These are phyloP conservation scores for Drosophila anomelani DNA, from an alignment of 2,888 invertebrate species.

Conservation along the genomic window DNA sequence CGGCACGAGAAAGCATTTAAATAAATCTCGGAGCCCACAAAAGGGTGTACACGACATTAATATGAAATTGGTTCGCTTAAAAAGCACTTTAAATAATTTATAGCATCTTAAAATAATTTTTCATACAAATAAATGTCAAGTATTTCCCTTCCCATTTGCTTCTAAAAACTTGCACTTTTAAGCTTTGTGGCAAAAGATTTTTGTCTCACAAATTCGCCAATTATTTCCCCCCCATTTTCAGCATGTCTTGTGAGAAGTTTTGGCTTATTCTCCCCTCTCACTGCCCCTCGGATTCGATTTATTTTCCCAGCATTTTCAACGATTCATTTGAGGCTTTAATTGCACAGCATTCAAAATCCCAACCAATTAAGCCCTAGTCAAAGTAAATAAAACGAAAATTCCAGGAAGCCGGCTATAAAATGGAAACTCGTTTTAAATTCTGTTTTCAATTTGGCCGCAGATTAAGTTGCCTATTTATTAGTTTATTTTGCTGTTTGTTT, in stretches of 20 bases:
- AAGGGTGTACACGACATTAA: not conserved
- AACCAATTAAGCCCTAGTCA: constrained; percentile 30
- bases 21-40: not conserved
- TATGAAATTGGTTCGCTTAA: no score
- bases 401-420: constrained; percentile 12
- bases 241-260: constrained; percentile 1
- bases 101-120: not conserved
- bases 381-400: constrained; percentile 34
- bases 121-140: not conserved
- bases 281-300: constrained; percentile 1
- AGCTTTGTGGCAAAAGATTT: not conserved
- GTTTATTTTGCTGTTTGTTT: constrained; percentile 19
- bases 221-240: not conserved
- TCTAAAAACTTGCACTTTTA: not conserved
- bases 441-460: constrained; percentile 28
- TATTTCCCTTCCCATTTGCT: not conserved
- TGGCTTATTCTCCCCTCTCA: not conserved
- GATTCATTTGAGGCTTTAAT: constrained; percentile 35
- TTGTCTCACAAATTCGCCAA: not conserved
- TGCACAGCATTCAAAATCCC: constrained; percentile 12
- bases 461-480: constrained; percentile 39
- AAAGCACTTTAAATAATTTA: not conserved
- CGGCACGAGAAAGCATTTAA: not conserved
- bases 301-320: constrained; percentile 23
- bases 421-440: constrained; percentile 36